These are phyloP conservation scores for Lophochroa leadbeateri DNA, from an alignment of 2,113 vertebrate species.

Conservation along the genomic window DNA sequence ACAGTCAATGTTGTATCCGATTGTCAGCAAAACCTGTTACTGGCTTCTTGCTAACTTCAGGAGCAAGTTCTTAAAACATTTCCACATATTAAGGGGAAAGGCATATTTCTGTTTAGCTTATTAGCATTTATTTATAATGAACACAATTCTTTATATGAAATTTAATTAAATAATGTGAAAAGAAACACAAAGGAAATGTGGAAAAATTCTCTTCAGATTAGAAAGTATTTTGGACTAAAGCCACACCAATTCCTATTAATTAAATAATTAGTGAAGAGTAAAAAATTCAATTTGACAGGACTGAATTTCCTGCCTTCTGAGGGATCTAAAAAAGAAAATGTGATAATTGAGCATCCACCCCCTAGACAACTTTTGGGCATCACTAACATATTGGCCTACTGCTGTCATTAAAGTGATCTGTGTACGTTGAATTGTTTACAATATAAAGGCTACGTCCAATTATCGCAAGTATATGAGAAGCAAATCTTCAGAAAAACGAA, in stretches of 20 bases:
- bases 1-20: not conserved
- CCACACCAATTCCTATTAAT: not conserved
- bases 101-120: not conserved
- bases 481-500: not conserved
- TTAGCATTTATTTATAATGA: not conserved
- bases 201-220: not conserved
- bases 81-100: not conserved
- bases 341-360: not conserved
- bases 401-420: not conserved
- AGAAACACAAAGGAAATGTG: not conserved
- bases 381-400: not conserved
- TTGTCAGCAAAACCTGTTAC: not conserved
- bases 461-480: not conserved
- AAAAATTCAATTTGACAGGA: not conserved
- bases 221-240: not conserved
- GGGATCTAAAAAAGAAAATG: not conserved
- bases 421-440: not conserved
- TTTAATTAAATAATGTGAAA: not conserved
- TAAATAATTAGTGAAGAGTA: not conserved
- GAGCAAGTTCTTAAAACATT: not conserved
- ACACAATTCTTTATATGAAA: not conserved
- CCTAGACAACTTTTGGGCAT: not conserved
- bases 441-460: not conserved
- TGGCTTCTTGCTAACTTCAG: not conserved
- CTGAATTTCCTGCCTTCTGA: not conserved